These are phyloP conservation scores for Camponotus vicinus DNA, from an alignment of 1,140 invertebrate genomes.

Conservation along the genomic window DNA sequence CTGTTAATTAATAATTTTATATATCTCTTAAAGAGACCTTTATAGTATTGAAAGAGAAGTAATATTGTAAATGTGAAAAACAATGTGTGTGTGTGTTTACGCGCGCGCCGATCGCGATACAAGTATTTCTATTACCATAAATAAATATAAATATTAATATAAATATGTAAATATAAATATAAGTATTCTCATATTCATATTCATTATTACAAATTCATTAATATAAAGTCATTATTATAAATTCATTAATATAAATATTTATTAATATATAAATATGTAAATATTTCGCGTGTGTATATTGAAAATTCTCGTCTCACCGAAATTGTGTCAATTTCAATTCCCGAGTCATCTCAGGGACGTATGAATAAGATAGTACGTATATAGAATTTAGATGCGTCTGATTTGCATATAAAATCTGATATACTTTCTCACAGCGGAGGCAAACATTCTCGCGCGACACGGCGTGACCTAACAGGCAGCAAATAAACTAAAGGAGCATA, in stretches of 20 bases:
- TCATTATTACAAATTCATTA: too few relatives aligned
- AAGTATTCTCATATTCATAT: too few relatives aligned
- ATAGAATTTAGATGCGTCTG: not conserved
- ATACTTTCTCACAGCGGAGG: not conserved
- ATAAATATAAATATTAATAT: not conserved
- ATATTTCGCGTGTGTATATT: not conserved
- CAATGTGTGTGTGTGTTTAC: too few relatives aligned
- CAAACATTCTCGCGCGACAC: constrained; percentile 7
- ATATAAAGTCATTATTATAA: too few relatives aligned
- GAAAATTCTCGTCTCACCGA: not conserved
- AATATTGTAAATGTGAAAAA: not conserved
- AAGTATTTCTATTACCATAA: not conserved
- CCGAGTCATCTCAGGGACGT: not conserved
- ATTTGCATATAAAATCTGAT: constrained; percentile 23
- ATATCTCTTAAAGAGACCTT: not conserved
- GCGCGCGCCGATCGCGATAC: not conserved
- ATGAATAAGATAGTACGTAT: not conserved
- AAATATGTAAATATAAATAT: too few relatives aligned
- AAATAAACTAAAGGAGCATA: constrained; percentile 72
- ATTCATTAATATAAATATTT: too few relatives aligned
- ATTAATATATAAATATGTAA: not conserved
- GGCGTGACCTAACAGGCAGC: not conserved
- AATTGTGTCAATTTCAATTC: not conserved
- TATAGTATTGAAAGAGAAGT: not conserved
- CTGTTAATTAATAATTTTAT: not conserved